Evolutionary conservation across 2,888 invertebrate genomes (phyloP).

Genomic region (Drosophila colorata): DNA sequence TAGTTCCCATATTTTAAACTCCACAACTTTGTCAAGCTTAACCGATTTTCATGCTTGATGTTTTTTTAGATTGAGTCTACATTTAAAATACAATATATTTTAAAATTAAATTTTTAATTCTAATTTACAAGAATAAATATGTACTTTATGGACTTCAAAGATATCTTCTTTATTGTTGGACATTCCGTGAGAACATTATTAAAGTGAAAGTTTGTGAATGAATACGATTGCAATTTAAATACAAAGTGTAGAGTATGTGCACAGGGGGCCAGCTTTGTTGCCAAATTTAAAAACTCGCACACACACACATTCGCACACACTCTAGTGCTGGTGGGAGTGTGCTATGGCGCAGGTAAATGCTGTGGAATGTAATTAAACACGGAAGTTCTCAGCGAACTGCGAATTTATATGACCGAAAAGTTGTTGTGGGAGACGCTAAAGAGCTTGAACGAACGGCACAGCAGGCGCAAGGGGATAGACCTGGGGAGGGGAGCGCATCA

Average conservation of each 20-base stretch:
- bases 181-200: background rate
- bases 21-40: no score
- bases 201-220: background rate
- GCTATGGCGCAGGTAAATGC: slow-evolving; percentile 17
- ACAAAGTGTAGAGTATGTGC: slow-evolving; percentile 10
- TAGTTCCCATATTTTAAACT: no score
- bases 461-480: background rate
- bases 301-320: background rate
- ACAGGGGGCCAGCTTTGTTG: slow-evolving; percentile 19
- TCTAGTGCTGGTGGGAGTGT: background rate
- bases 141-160: background rate
- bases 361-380: slow-evolving; percentile 50
- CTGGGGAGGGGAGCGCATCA: background rate
- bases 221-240: slow-evolving; percentile 19
- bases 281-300: slow-evolving; percentile 32
- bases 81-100: no score
- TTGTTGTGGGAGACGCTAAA: slow-evolving; percentile 8
- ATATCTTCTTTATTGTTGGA: background rate
- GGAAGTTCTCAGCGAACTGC: slow-evolving; percentile 35
- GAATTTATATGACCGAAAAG: slow-evolving; percentile 15
- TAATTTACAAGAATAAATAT: background rate
- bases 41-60: no score
- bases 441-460: background rate
- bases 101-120: no score
- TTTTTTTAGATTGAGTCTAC: no score